Evolutionary conservation across 37 sponge, comb jelly and placozoan genomes (phyloP).

Genomic region (Agelas oroides): DNA sequence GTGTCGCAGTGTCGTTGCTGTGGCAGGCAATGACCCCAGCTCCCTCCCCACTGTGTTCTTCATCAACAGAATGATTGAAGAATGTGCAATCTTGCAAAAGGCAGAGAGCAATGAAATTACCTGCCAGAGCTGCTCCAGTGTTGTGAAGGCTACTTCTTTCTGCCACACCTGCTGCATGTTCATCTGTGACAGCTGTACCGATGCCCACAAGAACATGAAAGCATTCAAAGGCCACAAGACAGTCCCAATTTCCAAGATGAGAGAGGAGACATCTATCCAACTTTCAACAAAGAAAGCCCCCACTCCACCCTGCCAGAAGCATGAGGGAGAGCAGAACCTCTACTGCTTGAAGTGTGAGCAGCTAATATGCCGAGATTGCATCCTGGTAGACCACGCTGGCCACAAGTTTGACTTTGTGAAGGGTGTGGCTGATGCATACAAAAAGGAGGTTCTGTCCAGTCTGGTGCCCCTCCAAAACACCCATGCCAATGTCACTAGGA

Average conservation of each 20-base stretch:
- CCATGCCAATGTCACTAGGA: not conserved
- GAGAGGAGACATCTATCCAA: too few species aligned
- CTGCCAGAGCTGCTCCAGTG: too few species aligned
- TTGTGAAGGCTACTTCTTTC: too few species aligned
- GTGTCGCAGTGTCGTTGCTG: not conserved
- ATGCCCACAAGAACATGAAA: not conserved
- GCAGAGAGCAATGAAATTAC: too few species aligned
- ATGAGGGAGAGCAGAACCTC: conserved; percentile 4
- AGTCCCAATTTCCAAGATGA: too few species aligned
- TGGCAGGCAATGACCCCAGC: not conserved
- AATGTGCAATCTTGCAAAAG: too few species aligned
- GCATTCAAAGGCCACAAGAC: not conserved
- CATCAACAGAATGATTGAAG: too few species aligned
- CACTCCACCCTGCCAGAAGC: too few species aligned
- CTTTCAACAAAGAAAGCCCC: too few species aligned
- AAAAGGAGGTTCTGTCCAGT: not conserved
- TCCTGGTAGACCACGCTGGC: not conserved
- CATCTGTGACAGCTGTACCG: not conserved
- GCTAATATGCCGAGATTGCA: conserved; percentile 24
- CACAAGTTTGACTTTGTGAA: not conserved
- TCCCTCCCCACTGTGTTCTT: not conserved
- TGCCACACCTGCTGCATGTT: too few species aligned
- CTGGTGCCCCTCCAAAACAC: not conserved
- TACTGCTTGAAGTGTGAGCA: conserved; percentile 9
- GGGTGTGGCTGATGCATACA: not conserved